These are phyloP conservation scores for Cyaniris semiargus DNA, from an alignment of 2,888 invertebrate species.

Conservation along the genomic window DNA sequence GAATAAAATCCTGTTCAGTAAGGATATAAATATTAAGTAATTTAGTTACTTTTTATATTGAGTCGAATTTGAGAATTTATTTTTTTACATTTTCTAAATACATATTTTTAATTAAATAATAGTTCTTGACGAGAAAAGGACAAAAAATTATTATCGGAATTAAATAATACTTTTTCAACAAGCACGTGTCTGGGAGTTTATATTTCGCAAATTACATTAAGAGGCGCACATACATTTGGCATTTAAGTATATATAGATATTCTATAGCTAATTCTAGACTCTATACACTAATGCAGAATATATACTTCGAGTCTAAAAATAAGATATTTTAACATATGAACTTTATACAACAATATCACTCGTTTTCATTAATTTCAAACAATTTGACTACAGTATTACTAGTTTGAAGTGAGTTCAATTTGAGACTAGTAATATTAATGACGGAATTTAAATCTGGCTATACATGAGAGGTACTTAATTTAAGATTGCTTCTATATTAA, in stretches of 20 bases:
- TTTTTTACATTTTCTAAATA: neutral
- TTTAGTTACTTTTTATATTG: neutral
- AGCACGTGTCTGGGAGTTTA: slow-evolving; percentile 30
- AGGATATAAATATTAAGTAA: neutral
- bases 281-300: slow-evolving; percentile 59
- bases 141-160: no score
- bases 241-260: slow-evolving; percentile 42
- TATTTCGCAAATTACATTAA: slow-evolving; percentile 51
- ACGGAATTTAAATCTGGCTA: slow-evolving; percentile 37
- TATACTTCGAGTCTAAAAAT: slow-evolving; percentile 69
- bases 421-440: slow-evolving; percentile 54
- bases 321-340: slow-evolving; percentile 56
- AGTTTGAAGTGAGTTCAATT: slow-evolving; percentile 43
- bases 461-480: neutral
- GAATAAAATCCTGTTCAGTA: neutral
- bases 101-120: no score
- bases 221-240: slow-evolving; percentile 51
- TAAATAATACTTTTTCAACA: neutral
- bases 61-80: neutral
- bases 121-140: no score
- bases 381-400: slow-evolving; percentile 49
- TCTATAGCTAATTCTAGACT: slow-evolving; percentile 52
- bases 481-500: neutral
- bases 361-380: slow-evolving; percentile 47
- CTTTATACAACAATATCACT: slow-evolving; percentile 57